These are phyloP conservation scores for Numida meleagris DNA, from an alignment of 2,113 vertebrate genomes.

Conservation along the genomic window DNA sequence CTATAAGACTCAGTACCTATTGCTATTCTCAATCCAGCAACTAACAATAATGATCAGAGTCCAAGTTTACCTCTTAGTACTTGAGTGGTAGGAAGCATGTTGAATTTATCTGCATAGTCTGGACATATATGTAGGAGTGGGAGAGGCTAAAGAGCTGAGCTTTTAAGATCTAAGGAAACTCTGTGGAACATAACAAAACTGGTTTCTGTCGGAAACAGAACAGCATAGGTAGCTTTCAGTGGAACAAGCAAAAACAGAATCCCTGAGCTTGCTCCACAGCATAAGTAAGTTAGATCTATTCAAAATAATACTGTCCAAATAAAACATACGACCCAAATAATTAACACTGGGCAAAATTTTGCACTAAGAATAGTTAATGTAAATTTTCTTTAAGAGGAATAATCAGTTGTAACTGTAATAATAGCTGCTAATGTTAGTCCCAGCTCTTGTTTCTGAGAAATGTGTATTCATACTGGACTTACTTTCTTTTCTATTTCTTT, in stretches of 20 bases:
- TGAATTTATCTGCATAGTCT: background rate
- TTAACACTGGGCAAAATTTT: background rate
- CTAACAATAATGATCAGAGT: background rate
- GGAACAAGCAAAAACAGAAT: background rate
- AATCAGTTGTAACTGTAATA: background rate
- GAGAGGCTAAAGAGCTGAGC: background rate
- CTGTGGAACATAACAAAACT: background rate
- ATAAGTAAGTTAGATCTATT: background rate
- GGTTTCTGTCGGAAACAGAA: background rate
- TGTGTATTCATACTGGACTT: background rate
- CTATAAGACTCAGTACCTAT: accelerated
- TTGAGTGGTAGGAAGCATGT: background rate
- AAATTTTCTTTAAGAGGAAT: background rate
- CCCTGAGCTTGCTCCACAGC: background rate
- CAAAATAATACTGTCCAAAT: background rate
- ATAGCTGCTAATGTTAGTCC: background rate
- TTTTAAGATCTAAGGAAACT: background rate
- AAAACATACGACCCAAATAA: background rate
- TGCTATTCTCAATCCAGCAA: background rate
- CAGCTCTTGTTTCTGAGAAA: background rate
- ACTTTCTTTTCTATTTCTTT: background rate
- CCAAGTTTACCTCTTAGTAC: background rate
- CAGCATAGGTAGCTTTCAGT: background rate
- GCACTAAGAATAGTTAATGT: background rate
- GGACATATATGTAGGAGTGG: background rate